Conservation (phyloP, 2,888 invertebrate genomes). For the Hirtodrosophila cameraria region DNA sequence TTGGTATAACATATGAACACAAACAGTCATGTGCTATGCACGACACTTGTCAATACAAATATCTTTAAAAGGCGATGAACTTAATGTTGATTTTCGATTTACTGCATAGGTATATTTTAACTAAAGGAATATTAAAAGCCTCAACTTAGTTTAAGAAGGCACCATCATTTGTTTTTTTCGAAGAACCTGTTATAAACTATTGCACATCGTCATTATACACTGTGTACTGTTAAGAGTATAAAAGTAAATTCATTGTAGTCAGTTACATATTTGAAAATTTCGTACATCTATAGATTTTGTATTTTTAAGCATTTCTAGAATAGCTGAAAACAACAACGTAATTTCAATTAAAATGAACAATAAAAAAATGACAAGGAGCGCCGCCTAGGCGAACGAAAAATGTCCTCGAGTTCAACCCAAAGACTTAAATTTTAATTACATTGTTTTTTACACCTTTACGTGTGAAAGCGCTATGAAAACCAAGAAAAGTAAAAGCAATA, state of each 20-base stretch:
- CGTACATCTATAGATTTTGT: background rate
- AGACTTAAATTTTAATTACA: slow-evolving; percentile 61
- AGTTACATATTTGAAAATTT: no score
- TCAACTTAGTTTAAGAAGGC: no score
- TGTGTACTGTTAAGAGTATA: no score
- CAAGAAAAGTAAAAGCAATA: slow-evolving; percentile 14
- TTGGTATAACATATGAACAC: slow-evolving; percentile 1
- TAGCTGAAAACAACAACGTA: background rate
- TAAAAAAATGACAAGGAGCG: background rate
- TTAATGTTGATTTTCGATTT: background rate
- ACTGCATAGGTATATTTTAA: no score
- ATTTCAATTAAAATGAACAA: slow-evolving; percentile 1
- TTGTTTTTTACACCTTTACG: slow-evolving; percentile 71
- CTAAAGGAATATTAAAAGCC: no score
- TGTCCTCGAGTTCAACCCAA: slow-evolving; percentile 9
- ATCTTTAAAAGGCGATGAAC: slow-evolving; percentile 4
- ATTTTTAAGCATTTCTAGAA: background rate
- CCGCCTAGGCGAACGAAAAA: slow-evolving; percentile 13
- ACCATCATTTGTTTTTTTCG: no score
- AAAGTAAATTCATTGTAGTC: no score
- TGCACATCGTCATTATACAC: no score
- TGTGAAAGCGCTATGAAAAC: slow-evolving; percentile 57
- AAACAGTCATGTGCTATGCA: background rate
- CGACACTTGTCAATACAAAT: background rate
- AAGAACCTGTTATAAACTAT: no score